phyloP scores from a whole-genome alignment of 2,888 invertebrate species.

The Nemurella pictetii region DNA sequence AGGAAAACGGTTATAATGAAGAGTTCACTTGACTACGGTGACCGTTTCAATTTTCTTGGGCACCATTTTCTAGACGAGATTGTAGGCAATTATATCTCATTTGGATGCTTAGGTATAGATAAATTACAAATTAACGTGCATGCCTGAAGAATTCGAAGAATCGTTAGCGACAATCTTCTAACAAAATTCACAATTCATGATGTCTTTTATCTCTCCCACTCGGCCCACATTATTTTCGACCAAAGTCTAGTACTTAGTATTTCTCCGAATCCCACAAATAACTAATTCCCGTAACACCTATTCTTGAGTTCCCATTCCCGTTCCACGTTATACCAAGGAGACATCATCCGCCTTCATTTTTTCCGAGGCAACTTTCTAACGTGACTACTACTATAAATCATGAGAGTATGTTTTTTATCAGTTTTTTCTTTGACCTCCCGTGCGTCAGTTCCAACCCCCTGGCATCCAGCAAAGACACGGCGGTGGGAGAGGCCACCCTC shows the following conservation, averaged over 20 bases:
- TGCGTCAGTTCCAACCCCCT: slow-evolving; percentile 1
- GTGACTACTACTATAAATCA: slow-evolving; percentile 5
- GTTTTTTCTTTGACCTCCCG: slow-evolving; percentile 1
- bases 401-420: slow-evolving; percentile 3
- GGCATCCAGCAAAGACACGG: not conserved
- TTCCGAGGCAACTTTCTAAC: not conserved
- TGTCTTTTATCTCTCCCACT: too few relatives aligned
- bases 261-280: not conserved
- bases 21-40: too few relatives aligned
- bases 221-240: too few relatives aligned
- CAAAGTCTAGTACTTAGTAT: not conserved
- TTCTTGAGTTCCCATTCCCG: not conserved
- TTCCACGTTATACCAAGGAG: not conserved
- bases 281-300: not conserved
- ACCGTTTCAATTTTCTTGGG: too few relatives aligned
- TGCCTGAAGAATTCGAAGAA: too few relatives aligned
- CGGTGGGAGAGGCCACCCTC: not conserved
- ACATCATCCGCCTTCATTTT: not conserved
- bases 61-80: too few relatives aligned
- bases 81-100: too few relatives aligned
- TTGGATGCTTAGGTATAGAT: too few relatives aligned
- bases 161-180: too few relatives aligned
- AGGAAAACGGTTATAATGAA: not conserved
- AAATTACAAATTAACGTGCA: too few relatives aligned
- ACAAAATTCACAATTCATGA: too few relatives aligned